phyloP scores from a whole-genome alignment of 2,888 invertebrate genomes.

The Synergus umbraculus region DNA sequence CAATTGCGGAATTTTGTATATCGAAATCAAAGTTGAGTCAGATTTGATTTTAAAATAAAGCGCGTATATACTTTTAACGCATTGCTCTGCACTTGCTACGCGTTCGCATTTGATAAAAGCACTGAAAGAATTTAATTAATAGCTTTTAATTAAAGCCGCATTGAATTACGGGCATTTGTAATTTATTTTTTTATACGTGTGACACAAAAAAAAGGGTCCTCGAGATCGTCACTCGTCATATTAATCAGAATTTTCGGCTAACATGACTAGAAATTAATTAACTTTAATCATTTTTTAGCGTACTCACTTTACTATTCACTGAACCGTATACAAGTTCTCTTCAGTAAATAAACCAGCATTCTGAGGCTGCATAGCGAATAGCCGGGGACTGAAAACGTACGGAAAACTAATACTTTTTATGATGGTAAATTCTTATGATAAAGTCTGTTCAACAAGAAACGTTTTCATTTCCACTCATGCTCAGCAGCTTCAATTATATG shows the following conservation, averaged over 20 bases:
- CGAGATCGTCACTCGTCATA: too few species aligned
- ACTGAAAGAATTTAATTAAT: neutral
- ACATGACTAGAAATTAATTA: too few species aligned
- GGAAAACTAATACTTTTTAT: neutral
- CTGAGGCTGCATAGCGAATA: neutral
- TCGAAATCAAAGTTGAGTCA: neutral
- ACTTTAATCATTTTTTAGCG: too few species aligned
- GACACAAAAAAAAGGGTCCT: neutral
- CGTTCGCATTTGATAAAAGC: too few species aligned
- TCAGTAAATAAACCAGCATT: neutral
- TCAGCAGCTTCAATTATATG: neutral
- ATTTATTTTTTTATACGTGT: constrained; percentile 1
- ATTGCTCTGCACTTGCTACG: too few species aligned
- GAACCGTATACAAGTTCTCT: neutral
- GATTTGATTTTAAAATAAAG: neutral
- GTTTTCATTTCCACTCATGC: neutral
- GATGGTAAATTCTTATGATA: neutral
- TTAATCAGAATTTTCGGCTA: too few species aligned
- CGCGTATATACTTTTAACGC: too few species aligned
- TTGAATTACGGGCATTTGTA: neutral
- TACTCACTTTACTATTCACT: neutral
- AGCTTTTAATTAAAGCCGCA: neutral
- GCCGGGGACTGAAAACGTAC: neutral
- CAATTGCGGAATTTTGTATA: neutral
- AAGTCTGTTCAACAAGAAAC: too few species aligned